Evolutionary conservation across 2,797 vertebrate species (phyloP), one percentile per base, ranked within the genome.

Genomic region (Micrastur ruficollis): DNA sequence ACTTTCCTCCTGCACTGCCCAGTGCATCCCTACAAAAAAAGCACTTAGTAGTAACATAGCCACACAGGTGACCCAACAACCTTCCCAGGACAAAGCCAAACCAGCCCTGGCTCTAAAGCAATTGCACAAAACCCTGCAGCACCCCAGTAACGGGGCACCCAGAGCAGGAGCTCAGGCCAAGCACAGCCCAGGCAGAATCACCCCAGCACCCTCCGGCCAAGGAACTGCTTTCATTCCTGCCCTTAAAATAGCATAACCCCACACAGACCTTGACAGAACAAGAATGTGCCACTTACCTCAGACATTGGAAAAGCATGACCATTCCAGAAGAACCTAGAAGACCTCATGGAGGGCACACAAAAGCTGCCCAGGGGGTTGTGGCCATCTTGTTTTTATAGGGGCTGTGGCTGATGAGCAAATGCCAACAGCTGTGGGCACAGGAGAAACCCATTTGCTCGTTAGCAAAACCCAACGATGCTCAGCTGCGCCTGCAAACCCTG

Each of bases 231-330:
- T 2, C 4, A 13, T 7, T 32, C 8, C 52, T 2, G 5, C 32
- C 4, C 8, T 27, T 5, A 27, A 12, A 38, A 22, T 0, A 1
- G 5, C 1, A 0, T 0, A 34, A 12, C 4, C 4, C 12, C 59
- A 9, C 0, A 11, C 0, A 36, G 6, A 29, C 5, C 3, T 10
- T 2, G 2, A 12, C 58, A 3, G 1, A 73, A 27, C 0, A 1
- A 61, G 5, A 50, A 46, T 0, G 0, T 0, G 1, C 5, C 20
- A 67, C 94, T 93, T 29, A 97, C 95, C 92, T 73, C 0, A 0
- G 1, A 6, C 0, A 1, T 0, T 6, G 1, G 12, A 53, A 70
- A 3, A 36, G 9, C 34, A 14, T 0, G 0, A 4, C 2, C 4
- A 10, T 3, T 31, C 19, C 56, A 56, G 19, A 1, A 59, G 14